Evolutionary conservation across 2,797 vertebrate species (phyloP).

Genomic region (Amblyraja radiata): DNA sequence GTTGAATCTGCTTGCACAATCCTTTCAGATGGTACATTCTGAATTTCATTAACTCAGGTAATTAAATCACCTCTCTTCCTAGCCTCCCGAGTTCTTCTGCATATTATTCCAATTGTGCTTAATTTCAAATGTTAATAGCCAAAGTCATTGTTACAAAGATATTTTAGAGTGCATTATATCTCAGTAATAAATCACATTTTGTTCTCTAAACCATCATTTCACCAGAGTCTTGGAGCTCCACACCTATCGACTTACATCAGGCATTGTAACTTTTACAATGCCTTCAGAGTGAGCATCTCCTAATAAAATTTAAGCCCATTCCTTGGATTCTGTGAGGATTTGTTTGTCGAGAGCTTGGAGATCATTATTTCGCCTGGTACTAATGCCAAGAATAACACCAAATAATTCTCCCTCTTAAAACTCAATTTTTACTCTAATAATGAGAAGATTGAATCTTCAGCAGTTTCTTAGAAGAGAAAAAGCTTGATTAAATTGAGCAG

Average conservation of each 20-base stretch:
- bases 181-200: not conserved
- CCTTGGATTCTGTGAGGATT: not conserved
- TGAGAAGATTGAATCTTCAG: not conserved
- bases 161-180: not conserved
- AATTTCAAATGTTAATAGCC: not conserved
- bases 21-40: not conserved
- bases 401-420: conserved; percentile 4
- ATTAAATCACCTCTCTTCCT: not conserved
- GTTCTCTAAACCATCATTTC: not conserved
- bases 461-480: not conserved
- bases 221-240: too few relatives aligned
- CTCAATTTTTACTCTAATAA: not conserved
- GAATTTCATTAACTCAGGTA: not conserved
- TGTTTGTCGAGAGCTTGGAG: not conserved
- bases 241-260: not conserved
- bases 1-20: not conserved
- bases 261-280: not conserved
- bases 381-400: not conserved
- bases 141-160: not conserved
- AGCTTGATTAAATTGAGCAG: not conserved
- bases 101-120: not conserved
- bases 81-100: not conserved
- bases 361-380: not conserved
- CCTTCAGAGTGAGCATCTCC: not conserved
- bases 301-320: not conserved